These are phyloP conservation scores for Dryadula phaetusa DNA, from an alignment of 2,888 invertebrate genomes.

Conservation along the genomic window DNA sequence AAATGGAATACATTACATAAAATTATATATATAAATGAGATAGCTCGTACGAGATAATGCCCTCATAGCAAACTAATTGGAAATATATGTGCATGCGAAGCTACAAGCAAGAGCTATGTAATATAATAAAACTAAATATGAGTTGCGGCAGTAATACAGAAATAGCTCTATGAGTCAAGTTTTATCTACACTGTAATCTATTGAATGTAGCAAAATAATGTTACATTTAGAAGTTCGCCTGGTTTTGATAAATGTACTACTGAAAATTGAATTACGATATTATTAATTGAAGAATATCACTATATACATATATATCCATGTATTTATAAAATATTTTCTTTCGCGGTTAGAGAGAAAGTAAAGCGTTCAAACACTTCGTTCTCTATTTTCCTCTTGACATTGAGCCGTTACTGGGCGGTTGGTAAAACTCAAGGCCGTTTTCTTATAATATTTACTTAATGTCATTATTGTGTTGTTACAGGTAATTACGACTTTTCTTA, in stretches of 20 bases:
- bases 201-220: constrained; percentile 20
- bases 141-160: constrained; percentile 28
- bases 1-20: not conserved
- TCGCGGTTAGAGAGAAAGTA: too few species aligned
- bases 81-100: constrained; percentile 1
- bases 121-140: constrained; percentile 31
- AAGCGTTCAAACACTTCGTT: too few species aligned
- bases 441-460: not conserved
- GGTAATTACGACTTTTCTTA: constrained; percentile 28
- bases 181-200: constrained; percentile 33
- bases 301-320: too few species aligned
- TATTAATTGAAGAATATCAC: too few species aligned
- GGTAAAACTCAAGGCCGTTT: too few species aligned
- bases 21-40: not conserved
- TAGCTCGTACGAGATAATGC: not conserved
- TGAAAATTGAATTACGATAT: not conserved
- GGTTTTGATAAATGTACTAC: not conserved
- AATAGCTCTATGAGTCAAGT: constrained; percentile 33
- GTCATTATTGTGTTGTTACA: constrained; percentile 26
- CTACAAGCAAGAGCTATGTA: constrained; percentile 5
- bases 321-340: too few species aligned
- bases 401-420: too few species aligned
- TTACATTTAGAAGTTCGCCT: constrained; percentile 16
- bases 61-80: constrained; percentile 5
- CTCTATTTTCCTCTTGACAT: too few species aligned